These are phyloP conservation scores for Drosophila burlai DNA, from an alignment of 1,140 invertebrate genomes.

Conservation along the genomic window DNA sequence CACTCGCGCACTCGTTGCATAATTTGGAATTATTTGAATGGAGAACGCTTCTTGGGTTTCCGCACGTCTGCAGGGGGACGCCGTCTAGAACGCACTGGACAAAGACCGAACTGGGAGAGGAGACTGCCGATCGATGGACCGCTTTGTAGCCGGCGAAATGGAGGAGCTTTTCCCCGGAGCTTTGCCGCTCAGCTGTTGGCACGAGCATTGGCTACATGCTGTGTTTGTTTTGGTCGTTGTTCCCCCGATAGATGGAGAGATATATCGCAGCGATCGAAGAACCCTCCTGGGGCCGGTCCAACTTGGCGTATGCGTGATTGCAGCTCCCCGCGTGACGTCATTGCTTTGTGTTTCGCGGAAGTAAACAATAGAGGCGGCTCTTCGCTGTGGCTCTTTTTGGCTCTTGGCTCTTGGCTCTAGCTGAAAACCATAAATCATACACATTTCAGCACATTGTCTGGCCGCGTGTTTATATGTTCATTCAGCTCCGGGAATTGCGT, in stretches of 20 bases:
- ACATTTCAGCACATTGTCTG: conserved; percentile 67
- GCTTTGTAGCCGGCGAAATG: conserved; percentile 51
- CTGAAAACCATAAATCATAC: conserved; percentile 74
- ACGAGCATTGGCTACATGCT: conserved; percentile 49
- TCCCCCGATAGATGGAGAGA: neutral
- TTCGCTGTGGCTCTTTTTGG: conserved; percentile 21
- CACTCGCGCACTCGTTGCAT: conserved; percentile 48
- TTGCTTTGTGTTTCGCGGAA: conserved; percentile 77
- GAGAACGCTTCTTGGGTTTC: conserved; percentile 12
- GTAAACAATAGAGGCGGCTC: conserved; percentile 58
- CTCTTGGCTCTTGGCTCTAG: conserved; percentile 14
- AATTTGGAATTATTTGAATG: conserved; percentile 23
- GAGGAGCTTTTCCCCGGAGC: conserved; percentile 51
- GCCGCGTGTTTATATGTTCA: conserved; percentile 60
- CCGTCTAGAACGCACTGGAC: conserved; percentile 67
- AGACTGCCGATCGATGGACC: conserved; percentile 27
- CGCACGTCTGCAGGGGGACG: conserved; percentile 62
- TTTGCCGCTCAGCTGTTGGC: conserved; percentile 75
- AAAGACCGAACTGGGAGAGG: conserved; percentile 51
- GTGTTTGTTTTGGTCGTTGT: conserved; percentile 69
- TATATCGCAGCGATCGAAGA: conserved; percentile 16
- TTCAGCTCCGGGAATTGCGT: conserved; percentile 59
- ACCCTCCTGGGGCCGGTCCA: conserved; percentile 36
- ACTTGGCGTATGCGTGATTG: conserved; percentile 68
- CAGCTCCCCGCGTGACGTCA: conserved; percentile 63